Conservation (phyloP, 2,113 vertebrate genomes). For the Zosterops hypoxanthus region DNA sequence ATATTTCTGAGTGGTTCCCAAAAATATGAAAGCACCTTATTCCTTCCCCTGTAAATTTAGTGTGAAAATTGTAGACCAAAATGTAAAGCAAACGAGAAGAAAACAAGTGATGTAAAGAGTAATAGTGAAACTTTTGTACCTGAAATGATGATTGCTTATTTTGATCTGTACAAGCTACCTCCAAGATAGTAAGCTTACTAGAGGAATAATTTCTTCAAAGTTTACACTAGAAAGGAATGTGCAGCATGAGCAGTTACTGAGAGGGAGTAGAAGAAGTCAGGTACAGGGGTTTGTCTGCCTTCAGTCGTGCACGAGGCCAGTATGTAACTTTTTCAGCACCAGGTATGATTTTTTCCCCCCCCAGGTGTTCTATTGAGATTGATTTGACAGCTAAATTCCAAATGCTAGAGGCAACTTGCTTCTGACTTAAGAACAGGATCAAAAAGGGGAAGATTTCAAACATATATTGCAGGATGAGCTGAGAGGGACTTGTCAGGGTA, state of each 20-base stretch:
- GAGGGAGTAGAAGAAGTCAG: not conserved
- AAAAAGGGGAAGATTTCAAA: slow-evolving; percentile 20
- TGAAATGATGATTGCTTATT: not conserved
- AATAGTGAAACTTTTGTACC: fast-evolving
- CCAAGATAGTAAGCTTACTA: not conserved
- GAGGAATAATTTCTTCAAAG: not conserved
- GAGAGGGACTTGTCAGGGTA: not conserved
- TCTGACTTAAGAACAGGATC: slow-evolving; percentile 3
- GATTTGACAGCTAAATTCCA: slow-evolving; percentile 39
- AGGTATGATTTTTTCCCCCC: not conserved
- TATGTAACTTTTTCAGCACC: not conserved
- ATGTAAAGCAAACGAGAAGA: not conserved
- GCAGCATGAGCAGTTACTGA: not conserved
- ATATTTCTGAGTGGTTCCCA: not conserved
- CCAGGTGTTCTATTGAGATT: not conserved
- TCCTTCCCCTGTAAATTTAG: not conserved
- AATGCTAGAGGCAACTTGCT: not conserved
- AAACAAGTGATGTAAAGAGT: not conserved
- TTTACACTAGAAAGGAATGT: not conserved
- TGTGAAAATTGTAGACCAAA: not conserved
- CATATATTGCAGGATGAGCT: not conserved
- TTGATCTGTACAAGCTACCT: not conserved
- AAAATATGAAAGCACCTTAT: not conserved
- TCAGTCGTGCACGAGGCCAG: not conserved
- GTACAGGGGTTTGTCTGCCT: not conserved